Conservation (phyloP, 1,140 invertebrate genomes). For the Drosophila kohkoa region DNA sequence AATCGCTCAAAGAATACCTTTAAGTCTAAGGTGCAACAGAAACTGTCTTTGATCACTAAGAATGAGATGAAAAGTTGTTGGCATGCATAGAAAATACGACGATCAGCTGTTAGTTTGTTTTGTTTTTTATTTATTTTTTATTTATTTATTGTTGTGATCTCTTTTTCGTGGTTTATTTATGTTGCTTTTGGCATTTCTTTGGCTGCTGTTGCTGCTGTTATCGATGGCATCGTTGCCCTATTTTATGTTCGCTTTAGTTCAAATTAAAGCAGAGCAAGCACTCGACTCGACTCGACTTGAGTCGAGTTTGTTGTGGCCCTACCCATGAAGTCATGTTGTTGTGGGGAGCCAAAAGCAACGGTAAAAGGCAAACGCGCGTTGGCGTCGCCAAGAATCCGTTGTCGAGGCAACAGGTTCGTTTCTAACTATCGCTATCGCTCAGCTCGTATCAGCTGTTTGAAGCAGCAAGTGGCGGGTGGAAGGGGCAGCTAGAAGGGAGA, state of each 20-base stretch:
- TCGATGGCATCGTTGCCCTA: neutral
- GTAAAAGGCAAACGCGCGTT: conserved; percentile 12
- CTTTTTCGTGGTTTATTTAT: neutral
- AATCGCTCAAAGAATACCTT: too few species aligned
- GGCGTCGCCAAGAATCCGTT: neutral
- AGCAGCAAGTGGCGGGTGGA: too few species aligned
- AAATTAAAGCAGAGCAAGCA: neutral
- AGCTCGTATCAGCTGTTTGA: too few species aligned
- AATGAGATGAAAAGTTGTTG: too few species aligned
- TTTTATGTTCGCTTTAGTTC: neutral
- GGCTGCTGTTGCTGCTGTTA: neutral
- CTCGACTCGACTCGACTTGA: neutral
- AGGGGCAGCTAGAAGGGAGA: neutral
- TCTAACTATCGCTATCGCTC: too few species aligned
- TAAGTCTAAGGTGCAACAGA: too few species aligned
- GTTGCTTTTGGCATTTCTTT: neutral
- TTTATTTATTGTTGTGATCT: too few species aligned
- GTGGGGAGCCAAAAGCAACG: conserved; percentile 8
- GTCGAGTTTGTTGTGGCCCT: conserved; percentile 6
- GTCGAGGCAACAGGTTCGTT: too few species aligned
- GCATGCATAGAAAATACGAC: too few species aligned
- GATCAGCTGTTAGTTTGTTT: too few species aligned
- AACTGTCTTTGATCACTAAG: too few species aligned
- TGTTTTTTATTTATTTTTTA: too few species aligned
- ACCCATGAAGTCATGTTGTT: neutral